Base-by-base conservation (phyloP, 35 echinoderm and acorn worm species). In the Heliocidaris erythrogramma region DNA sequence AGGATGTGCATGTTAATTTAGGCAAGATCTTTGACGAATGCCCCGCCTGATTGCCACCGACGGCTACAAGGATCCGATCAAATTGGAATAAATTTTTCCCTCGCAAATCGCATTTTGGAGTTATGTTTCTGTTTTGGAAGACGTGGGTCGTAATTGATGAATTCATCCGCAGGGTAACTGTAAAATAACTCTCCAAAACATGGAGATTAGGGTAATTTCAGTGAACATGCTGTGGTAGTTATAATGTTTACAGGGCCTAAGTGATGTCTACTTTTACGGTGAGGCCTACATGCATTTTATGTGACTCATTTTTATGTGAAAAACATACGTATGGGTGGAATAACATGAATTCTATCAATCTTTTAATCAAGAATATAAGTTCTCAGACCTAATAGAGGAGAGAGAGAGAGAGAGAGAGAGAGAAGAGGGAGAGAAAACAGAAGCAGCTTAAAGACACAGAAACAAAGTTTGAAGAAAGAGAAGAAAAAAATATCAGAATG, bases 101-200 rank as follows among this genome's bases (percentile, higher is more conserved):
- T 78, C 65, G 65, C 65, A 78, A 78, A 78, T 78, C 65, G 65
- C 65, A 78, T 78, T 78, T 78, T 78, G 65, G 65, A 78, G 65
- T 78, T 78, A 78, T 78, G 27, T 78, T 78, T n/a, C 21, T 78
- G 65, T 78, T n/a, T 18, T n/a, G 1, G 65, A 78, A 78, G 65
- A 78, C 65, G 17, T 78, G 65, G 65, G 65, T 78, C 27, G 65
- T 78, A 27, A 78, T 78, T 78, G 65, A 78, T 78, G 65, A 78
- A 78, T 78, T n/a, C 17, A 78, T 78, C 65, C 65, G 65, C 21
- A 3, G 65, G 65, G 65, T 78, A 78, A 78, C 27, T 78, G 65
- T 78, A 78, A 78, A 78, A 78, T 78, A 78, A 78, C 65, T 78
- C 65, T 78, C 65, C 21, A n/a, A 78, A 78, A 78, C 65, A 78